phyloP scores from a whole-genome alignment of 1,140 invertebrate species.

The Pseudachorutes palmiensis region DNA sequence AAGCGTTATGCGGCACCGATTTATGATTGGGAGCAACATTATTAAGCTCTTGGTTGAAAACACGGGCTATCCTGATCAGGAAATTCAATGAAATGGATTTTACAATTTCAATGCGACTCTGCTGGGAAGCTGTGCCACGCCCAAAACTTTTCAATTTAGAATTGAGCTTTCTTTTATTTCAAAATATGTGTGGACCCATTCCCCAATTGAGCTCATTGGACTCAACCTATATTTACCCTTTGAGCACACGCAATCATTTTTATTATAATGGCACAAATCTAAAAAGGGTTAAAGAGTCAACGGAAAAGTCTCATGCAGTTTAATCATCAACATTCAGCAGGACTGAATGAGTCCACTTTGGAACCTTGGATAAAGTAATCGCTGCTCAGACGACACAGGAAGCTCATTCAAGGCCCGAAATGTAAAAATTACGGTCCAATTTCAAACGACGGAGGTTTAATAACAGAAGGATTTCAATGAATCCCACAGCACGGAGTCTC shows the following conservation, averaged over 20 bases:
- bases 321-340: neutral
- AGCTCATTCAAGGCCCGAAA: neutral
- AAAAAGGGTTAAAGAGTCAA: slow-evolving; percentile 7
- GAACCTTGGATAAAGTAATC: neutral
- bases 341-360: neutral
- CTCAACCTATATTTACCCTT: slow-evolving; percentile 37
- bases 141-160: slow-evolving; percentile 11
- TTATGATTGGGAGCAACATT: too few relatives aligned
- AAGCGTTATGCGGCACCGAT: too few relatives aligned
- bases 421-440: neutral
- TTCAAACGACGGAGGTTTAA: neutral
- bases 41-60: too few relatives aligned
- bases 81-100: neutral
- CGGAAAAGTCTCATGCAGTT: neutral
- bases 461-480: slow-evolving; percentile 6
- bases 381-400: neutral
- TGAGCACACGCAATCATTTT: slow-evolving; percentile 33
- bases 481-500: slow-evolving; percentile 10
- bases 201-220: slow-evolving; percentile 19
- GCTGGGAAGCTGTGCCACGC: neutral
- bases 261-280: too few relatives aligned
- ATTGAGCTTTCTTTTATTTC: neutral
- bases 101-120: neutral
- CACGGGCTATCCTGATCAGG: neutral
- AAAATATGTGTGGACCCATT: neutral